These are phyloP conservation scores for Turdus rufiventris DNA, from an alignment of 2,113 vertebrate genomes.

Conservation along the genomic window DNA sequence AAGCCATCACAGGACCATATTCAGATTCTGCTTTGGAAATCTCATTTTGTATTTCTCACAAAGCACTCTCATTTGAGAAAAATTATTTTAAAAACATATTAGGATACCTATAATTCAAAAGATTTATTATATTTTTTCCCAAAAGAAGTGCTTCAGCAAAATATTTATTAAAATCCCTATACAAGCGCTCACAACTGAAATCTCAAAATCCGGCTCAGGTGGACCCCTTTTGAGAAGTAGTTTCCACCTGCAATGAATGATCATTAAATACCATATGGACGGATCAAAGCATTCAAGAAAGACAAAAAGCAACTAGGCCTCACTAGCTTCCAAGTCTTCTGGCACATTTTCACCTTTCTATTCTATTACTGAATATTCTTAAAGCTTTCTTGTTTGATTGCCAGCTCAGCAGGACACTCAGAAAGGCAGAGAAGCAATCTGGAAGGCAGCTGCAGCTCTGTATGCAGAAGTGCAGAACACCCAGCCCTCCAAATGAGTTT, in stretches of 20 bases:
- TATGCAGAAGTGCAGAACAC: neutral
- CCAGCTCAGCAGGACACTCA: neutral
- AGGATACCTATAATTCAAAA: neutral
- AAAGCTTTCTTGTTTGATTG: neutral
- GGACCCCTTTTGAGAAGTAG: neutral
- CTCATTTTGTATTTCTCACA: neutral
- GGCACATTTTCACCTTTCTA: neutral
- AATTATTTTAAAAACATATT: fast-evolving
- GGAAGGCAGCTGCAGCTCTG: neutral
- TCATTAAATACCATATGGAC: neutral
- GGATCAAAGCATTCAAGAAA: neutral
- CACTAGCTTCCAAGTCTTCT: neutral
- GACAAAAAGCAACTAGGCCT: neutral
- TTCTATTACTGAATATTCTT: neutral
- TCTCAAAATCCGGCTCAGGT: neutral
- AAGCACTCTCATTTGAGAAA: neutral
- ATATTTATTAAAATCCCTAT: neutral
- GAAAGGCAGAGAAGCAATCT: neutral
- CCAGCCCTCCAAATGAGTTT: neutral
- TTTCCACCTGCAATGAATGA: neutral
- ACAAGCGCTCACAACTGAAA: neutral
- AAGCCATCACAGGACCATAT: neutral
- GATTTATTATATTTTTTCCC: neutral
- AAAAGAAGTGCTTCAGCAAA: neutral
- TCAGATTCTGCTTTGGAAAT: neutral